Conservation (phyloP, 2,888 invertebrate genomes). For the Steinernema hermaphroditum region DNA sequence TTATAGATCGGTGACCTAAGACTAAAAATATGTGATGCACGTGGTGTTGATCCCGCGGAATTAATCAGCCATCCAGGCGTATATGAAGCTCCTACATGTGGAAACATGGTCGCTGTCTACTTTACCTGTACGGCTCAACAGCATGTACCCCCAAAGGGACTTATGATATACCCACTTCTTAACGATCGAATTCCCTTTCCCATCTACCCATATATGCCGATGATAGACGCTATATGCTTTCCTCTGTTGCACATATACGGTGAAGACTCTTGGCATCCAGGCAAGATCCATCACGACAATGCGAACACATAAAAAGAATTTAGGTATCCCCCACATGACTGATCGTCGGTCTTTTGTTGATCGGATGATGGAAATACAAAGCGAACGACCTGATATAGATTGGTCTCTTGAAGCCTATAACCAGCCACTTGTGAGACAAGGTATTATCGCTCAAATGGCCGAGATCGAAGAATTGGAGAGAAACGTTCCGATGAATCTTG, state of each 20-base stretch:
- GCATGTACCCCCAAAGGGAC: not conserved
- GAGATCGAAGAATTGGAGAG: not conserved
- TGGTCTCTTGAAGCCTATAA: not conserved
- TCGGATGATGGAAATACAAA: not conserved
- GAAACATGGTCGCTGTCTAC: not conserved
- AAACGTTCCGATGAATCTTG: not conserved
- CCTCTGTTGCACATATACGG: slow-evolving; percentile 3
- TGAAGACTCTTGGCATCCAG: not conserved
- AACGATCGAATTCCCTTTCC: not conserved
- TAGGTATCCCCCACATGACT: not conserved
- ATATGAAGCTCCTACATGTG: not conserved
- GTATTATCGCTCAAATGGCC: not conserved
- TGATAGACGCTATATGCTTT: slow-evolving; percentile 9
- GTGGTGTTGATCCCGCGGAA: not conserved
- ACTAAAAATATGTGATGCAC: not conserved
- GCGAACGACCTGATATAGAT: not conserved
- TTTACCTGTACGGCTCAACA: not conserved
- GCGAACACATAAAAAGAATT: not conserved
- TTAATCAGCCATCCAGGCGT: not conserved
- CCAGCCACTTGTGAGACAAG: not conserved
- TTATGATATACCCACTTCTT: not conserved
- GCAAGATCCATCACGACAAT: too few species aligned
- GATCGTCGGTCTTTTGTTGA: not conserved
- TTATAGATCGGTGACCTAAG: not conserved
- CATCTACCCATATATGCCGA: not conserved